phyloP scores from a whole-genome alignment of 2,888 invertebrate genomes.

The Caradrina clavipalpis region DNA sequence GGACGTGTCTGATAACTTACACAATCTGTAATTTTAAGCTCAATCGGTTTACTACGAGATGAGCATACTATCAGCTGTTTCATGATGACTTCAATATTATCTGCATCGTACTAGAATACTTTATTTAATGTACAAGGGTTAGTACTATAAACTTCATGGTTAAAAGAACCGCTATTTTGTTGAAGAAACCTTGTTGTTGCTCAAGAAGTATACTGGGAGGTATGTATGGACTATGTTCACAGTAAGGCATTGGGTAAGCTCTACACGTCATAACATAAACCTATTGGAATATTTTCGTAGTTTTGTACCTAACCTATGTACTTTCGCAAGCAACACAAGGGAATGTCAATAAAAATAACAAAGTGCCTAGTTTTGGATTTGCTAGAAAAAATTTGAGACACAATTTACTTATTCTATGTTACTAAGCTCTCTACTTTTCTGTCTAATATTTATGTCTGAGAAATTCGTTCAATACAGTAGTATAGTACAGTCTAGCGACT shows the following conservation, averaged over 20 bases:
- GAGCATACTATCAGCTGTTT: background rate
- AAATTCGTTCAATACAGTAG: background rate
- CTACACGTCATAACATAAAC: background rate
- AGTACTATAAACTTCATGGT: no score
- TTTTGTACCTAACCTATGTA: no score
- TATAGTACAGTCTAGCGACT: background rate
- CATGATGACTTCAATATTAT: background rate
- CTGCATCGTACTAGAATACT: no score
- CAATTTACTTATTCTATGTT: background rate
- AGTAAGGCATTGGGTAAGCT: no score
- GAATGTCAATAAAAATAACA: no score
- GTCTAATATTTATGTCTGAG: background rate
- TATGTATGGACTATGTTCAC: no score
- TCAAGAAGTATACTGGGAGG: no score
- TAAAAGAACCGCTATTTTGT: no score
- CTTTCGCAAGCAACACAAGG: no score
- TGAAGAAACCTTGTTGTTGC: no score
- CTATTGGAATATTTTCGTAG: background rate
- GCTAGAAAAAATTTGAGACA: background rate
- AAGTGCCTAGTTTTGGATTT: background rate
- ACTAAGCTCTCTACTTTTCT: background rate
- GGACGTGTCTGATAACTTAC: slow-evolving; percentile 17
- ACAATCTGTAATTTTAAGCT: slow-evolving; percentile 27
- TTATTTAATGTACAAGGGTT: no score
- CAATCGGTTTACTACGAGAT: slow-evolving; percentile 13